Base-by-base conservation (phyloP, 2,888 invertebrate genomes). In the Zeuzera pyrina region DNA sequence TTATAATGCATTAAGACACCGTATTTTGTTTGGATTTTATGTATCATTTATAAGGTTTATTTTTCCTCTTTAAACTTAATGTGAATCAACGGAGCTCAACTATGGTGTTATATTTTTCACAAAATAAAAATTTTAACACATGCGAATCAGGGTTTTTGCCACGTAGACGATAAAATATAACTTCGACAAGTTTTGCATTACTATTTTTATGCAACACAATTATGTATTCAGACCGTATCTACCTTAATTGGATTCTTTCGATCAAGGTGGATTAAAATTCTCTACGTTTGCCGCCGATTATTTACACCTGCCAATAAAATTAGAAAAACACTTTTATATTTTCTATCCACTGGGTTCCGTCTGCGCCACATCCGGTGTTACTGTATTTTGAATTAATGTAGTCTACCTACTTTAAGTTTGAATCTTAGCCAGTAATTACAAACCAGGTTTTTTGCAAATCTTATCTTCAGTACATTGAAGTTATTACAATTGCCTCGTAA, bases 61-160 rank as follows among this genome's bases (percentile, higher is more conserved):
- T 29, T 38, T 25, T 38, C 30, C 34, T 38, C 34, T 35, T 31
- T 31, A 27, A 16, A 7, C 19, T 29, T 37, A 37, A 34, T 34
- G 31, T 29, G 15, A 15, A 28, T 15, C 22, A 25, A 12, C 7
- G 23, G 19, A 29, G 15, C 6, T 19, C 15, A 26, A 26, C 8
- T 25, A 22, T 30, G 30, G 27, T 21, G n/a, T 22, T 33, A 13
- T 34, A 31, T 37, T 29, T 12, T 31, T 14, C n/a, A 15, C 23
- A 12, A 12, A 24, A 34, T 34, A 30, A 30, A 24, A 19, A 29
- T 12, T 30, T 33, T 23, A 34, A 31, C 13, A 29, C 21, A 37
- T 34, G 37, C 34, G 32, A 38, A 38, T 34, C 32, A 32, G 19
- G 23, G 31, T 6, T 29, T 34, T 19, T 10, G 12, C 12, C 19